Evolutionary conservation across 2,888 invertebrate genomes (phyloP).

Genomic region (Acleris laterana): DNA sequence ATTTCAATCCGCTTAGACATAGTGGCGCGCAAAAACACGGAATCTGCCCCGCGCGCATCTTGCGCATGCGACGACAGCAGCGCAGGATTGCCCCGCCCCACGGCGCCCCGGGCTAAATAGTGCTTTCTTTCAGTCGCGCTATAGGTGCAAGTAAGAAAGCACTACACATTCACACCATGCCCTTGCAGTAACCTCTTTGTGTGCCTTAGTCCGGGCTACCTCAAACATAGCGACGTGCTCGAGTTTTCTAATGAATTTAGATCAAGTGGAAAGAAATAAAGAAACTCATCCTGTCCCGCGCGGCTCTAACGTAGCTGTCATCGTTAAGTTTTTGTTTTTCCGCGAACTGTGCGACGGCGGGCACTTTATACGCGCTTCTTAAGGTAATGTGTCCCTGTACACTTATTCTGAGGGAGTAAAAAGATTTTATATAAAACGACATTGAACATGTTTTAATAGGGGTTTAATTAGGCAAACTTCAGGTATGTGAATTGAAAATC

Average conservation of each 20-base stretch:
- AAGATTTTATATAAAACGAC: slow-evolving; percentile 15
- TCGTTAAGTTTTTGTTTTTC: slow-evolving; percentile 28
- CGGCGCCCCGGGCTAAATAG: slow-evolving; percentile 32
- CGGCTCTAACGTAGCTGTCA: slow-evolving; percentile 28
- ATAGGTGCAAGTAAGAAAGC: slow-evolving; percentile 7
- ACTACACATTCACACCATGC: neutral
- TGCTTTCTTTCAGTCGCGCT: slow-evolving; percentile 6
- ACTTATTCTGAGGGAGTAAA: slow-evolving; percentile 17
- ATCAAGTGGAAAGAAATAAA: slow-evolving; percentile 64
- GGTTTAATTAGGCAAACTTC: neutral
- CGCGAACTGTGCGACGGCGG: slow-evolving; percentile 9
- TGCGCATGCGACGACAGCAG: slow-evolving; percentile 57
- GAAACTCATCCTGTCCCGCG: slow-evolving; percentile 53
- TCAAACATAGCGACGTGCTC: slow-evolving; percentile 48
- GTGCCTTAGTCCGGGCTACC: slow-evolving; percentile 8
- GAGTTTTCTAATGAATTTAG: slow-evolving; percentile 74
- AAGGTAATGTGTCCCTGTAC: slow-evolving; percentile 19
- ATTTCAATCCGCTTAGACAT: slow-evolving; percentile 77
- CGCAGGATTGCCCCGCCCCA: slow-evolving; percentile 37
- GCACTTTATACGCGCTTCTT: slow-evolving; percentile 10
- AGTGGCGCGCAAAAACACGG: slow-evolving; percentile 73
- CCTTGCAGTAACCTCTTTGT: neutral
- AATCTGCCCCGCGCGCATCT: slow-evolving; percentile 59
- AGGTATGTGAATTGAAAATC: no score
- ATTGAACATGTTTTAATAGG: neutral